A percentile compares a stretch with the other conserved stretches of the same genome.
Evolutionary conservation across 2,888 invertebrate species (phyloP).

Genomic region (Latrodectus elegans): DNA sequence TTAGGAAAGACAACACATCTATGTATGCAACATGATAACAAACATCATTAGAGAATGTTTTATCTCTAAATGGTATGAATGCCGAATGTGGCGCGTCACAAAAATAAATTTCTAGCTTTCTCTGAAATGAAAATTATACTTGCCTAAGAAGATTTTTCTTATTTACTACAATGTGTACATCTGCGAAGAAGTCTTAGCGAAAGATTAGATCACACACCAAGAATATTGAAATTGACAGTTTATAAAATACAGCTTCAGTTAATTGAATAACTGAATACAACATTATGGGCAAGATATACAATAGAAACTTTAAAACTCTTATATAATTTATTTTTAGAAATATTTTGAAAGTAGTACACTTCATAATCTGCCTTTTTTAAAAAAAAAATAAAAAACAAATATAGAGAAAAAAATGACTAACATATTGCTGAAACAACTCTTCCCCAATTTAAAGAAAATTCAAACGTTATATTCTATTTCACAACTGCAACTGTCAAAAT

Average conservation of each 20-base stretch:
- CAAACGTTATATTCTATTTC: not conserved
- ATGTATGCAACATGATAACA: slow-evolving; percentile 61
- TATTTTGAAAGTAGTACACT: not conserved
- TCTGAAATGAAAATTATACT: slow-evolving; percentile 35
- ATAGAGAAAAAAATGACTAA: not conserved
- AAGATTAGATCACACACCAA: slow-evolving; percentile 43
- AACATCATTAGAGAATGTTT: slow-evolving; percentile 54
- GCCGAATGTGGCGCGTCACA: slow-evolving; percentile 60
- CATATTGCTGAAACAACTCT: not conserved
- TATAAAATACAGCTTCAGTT: slow-evolving; percentile 49
- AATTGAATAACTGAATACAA: slow-evolving; percentile 30
- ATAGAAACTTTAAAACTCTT: slow-evolving; percentile 49
- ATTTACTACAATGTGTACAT: slow-evolving; percentile 31
- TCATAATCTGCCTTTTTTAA: not conserved
- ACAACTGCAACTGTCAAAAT: not conserved
- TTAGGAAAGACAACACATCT: slow-evolving; percentile 66
- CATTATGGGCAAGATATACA: slow-evolving; percentile 35
- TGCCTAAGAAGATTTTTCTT: slow-evolving; percentile 49
- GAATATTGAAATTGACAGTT: slow-evolving; percentile 39
- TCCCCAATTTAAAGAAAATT: not conserved
- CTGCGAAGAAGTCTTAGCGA: slow-evolving; percentile 40
- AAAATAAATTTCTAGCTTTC: slow-evolving; percentile 68
- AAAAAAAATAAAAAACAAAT: not conserved
- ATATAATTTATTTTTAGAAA: not conserved
- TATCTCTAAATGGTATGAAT: slow-evolving; percentile 55